A percentile compares a stretch with the other conserved stretches of the same genome.
These are phyloP conservation scores for Cerastis rubricosa DNA, from an alignment of 2,888 invertebrate genomes.

Conservation along the genomic window DNA sequence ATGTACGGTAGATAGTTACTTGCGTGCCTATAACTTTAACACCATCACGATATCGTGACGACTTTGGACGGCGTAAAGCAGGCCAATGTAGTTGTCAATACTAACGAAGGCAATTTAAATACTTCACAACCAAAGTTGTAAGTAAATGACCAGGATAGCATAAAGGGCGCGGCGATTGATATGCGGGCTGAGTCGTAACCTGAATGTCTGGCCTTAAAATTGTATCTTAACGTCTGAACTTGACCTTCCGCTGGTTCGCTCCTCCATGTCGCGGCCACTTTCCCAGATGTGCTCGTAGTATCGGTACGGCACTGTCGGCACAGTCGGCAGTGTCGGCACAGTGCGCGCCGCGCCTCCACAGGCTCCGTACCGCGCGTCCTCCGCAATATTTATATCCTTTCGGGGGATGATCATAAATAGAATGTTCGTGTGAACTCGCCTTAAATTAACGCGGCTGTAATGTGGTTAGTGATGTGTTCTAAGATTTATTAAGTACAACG, in stretches of 20 bases:
- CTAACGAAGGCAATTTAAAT: conserved; percentile 60
- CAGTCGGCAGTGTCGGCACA: conserved; percentile 34
- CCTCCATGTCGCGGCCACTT: conserved; percentile 76
- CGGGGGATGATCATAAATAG: conserved; percentile 64
- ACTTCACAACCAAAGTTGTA: conserved; percentile 43
- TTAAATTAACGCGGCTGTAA: conserved; percentile 67
- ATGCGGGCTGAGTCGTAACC: conserved; percentile 62
- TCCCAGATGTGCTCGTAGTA: conserved; percentile 71
- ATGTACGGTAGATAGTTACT: conserved; percentile 3
- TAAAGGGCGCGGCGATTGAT: conserved; percentile 63
- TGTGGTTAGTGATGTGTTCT: conserved; percentile 72
- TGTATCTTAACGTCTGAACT: conserved; percentile 75
- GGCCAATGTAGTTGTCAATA: conserved; percentile 55
- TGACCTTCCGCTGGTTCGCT: conserved; percentile 83
- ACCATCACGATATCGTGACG: conserved; percentile 53
- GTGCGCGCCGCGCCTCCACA: conserved; percentile 62
- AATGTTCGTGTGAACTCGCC: conserved; percentile 64
- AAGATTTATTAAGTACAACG: conserved; percentile 60
- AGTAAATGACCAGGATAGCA: conserved; percentile 59
- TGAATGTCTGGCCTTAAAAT: conserved; percentile 70
- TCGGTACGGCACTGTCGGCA: conserved; percentile 55
- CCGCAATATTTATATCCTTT: conserved; percentile 60
- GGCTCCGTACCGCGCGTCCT: conserved; percentile 56
- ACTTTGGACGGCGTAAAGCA: conserved; percentile 34
- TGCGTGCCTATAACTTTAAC: conserved; percentile 28